Evolutionary conservation across 2,797 vertebrate genomes (phyloP).

Genomic region (Leucoraja ocellata): DNA sequence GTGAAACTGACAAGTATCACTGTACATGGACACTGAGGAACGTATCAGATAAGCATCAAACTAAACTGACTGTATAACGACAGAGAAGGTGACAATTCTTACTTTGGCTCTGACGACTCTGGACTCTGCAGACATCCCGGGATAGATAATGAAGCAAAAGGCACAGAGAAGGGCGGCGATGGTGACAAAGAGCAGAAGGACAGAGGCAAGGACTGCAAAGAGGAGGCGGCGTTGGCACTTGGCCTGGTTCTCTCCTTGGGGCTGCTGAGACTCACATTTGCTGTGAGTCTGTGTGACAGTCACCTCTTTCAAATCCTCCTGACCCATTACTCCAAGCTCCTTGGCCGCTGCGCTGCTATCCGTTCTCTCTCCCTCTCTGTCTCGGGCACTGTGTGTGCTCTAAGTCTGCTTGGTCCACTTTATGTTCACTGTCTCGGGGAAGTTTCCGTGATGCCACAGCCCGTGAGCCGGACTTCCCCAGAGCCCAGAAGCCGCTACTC

Average conservation of each 20-base stretch:
- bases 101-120: background rate
- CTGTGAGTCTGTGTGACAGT: background rate
- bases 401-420: background rate
- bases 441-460: background rate
- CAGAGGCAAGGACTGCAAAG: background rate
- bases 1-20: too few species aligned
- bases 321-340: background rate
- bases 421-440: background rate
- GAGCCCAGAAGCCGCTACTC: background rate
- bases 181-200: background rate
- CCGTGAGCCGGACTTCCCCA: constrained; percentile 5
- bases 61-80: too few species aligned
- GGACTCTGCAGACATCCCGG: background rate
- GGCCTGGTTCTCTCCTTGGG: background rate
- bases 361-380: background rate
- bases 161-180: background rate
- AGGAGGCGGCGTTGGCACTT: background rate
- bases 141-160: background rate
- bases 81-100: background rate
- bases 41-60: too few species aligned
- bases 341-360: background rate
- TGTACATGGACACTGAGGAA: too few species aligned
- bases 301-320: constrained; percentile 12
- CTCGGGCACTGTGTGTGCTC: background rate
- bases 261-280: background rate